Percentiles rank a stretch among this genome's conserved stretches.
Evolutionary conservation across 1,140 invertebrate species (phyloP).

Genomic region (Palaemon carinicauda): DNA sequence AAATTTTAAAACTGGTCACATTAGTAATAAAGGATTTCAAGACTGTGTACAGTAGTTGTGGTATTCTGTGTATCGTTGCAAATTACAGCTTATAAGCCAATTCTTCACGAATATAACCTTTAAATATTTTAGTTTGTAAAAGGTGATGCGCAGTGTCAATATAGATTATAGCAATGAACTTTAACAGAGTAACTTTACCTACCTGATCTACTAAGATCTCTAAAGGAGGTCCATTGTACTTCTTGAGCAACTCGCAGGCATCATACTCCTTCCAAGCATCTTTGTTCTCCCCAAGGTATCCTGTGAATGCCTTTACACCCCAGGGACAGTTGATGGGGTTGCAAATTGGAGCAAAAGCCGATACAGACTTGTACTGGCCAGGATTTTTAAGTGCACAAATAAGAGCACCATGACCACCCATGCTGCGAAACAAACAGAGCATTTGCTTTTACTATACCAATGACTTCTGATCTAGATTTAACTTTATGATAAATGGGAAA

Average conservation of each 20-base stretch:
- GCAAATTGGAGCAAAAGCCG: constrained; percentile 96
- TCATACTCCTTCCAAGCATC: constrained; percentile 86
- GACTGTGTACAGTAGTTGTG: too few relatives aligned
- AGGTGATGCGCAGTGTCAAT: too few relatives aligned
- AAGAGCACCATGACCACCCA: constrained; percentile 97
- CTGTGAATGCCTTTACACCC: constrained; percentile 87
- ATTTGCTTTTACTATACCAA: background rate
- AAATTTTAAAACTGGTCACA: too few relatives aligned
- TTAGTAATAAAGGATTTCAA: too few relatives aligned
- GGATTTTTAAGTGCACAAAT: constrained; percentile 93
- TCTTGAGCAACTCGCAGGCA: constrained; percentile 82
- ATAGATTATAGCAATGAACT: background rate
- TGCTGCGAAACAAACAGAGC: constrained; percentile 64
- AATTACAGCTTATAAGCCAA: too few relatives aligned
- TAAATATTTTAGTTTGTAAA: too few relatives aligned
- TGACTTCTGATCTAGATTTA: too few relatives aligned
- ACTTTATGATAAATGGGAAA: too few relatives aligned
- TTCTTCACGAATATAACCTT: too few relatives aligned
- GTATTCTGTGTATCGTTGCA: too few relatives aligned
- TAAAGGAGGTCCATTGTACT: constrained; percentile 84
- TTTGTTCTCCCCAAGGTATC: constrained; percentile 80
- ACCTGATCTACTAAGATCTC: constrained; percentile 93
- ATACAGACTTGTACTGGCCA: constrained; percentile 86
- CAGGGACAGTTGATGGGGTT: constrained; percentile 87
- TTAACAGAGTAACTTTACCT: constrained; percentile 15